phyloP scores from a whole-genome alignment of 2,113 vertebrate genomes.

The Chrysochloris asiatica region DNA sequence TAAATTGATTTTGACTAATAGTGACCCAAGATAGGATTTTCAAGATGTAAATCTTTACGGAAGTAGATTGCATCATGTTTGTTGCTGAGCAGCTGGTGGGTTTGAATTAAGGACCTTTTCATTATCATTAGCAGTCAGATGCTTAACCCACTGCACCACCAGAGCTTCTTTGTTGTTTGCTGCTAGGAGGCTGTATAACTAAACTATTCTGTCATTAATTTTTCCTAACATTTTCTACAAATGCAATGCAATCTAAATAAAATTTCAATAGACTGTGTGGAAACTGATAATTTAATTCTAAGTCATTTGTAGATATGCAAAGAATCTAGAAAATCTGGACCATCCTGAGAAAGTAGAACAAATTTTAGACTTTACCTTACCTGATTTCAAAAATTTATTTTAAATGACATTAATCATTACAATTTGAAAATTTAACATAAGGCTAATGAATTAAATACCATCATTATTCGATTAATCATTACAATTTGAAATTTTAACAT shows the following conservation, averaged over 20 bases:
- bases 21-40: too few relatives aligned
- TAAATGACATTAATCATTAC: neutral
- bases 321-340: neutral
- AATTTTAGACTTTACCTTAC: neutral
- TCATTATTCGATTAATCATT: neutral
- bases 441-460: neutral
- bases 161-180: neutral
- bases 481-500: neutral
- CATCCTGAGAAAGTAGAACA: neutral
- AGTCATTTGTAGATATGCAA: neutral
- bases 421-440: neutral
- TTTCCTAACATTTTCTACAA: neutral
- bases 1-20: too few relatives aligned
- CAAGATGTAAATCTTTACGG: too few relatives aligned
- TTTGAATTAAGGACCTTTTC: too few relatives aligned
- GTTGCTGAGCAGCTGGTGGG: too few relatives aligned
- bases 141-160: too few relatives aligned
- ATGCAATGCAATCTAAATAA: neutral
- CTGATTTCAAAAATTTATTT: neutral
- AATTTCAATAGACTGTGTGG: neutral
- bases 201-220: neutral
- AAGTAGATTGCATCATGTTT: too few relatives aligned
- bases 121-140: too few relatives aligned
- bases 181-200: neutral
- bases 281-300: neutral